These are phyloP conservation scores for Periphyllus acericola DNA, from an alignment of 2,888 invertebrate genomes.

Conservation along the genomic window DNA sequence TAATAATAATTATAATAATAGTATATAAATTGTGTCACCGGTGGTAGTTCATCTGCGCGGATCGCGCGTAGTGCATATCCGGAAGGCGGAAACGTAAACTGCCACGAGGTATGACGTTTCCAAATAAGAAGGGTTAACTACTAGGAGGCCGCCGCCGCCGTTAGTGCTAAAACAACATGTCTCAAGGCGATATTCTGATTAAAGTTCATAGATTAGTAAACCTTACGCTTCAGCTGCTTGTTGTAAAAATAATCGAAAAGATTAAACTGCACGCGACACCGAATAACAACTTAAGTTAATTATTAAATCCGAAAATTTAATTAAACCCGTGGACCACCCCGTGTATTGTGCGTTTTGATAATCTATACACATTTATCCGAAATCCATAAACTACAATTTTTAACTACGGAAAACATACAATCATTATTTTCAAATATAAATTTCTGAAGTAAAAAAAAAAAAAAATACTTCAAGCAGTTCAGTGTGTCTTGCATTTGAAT, in stretches of 20 bases:
- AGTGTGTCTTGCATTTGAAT: no score
- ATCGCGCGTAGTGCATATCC: not conserved
- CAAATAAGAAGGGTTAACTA: constrained; percentile 9
- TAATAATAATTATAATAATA: no score
- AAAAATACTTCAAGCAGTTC: no score
- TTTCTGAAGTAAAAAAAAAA: no score
- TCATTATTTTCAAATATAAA: no score
- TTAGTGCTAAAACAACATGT: constrained; percentile 2
- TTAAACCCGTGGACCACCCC: no score
- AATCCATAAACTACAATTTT: no score
- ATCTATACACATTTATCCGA: no score
- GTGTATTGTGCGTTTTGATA: no score
- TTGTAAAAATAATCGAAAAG: constrained; percentile 19
- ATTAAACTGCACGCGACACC: not conserved
- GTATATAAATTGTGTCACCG: not conserved
- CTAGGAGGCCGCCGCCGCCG: not conserved
- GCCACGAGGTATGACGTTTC: constrained; percentile 2
- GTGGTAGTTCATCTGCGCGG: not conserved
- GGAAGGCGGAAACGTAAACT: not conserved
- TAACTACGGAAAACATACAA: no score
- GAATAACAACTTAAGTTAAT: no score
- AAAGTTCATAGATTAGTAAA: constrained; percentile 11
- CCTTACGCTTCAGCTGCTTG: not conserved
- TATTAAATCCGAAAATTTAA: no score
- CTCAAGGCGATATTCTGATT: constrained; percentile 17